phyloP scores from a whole-genome alignment of 1,140 invertebrate genomes.

The Drosophila nigrodunni region DNA sequence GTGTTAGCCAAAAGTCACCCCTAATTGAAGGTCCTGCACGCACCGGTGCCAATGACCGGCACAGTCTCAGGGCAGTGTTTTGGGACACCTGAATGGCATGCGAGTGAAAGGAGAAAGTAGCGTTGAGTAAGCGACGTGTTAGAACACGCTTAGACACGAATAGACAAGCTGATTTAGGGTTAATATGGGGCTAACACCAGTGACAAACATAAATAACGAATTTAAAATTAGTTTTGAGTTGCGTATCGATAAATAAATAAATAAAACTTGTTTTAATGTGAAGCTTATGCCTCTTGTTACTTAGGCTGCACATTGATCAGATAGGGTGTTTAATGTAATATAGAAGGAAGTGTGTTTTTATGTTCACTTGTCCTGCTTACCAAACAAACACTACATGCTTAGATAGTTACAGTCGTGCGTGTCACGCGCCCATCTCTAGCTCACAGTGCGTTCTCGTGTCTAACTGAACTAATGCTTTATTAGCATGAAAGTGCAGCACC shows the following conservation, averaged over 20 bases:
- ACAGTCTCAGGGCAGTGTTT: slow-evolving; percentile 15
- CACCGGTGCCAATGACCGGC: slow-evolving; percentile 42
- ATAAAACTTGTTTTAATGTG: too few relatives aligned
- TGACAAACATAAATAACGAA: too few relatives aligned
- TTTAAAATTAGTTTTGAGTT: too few relatives aligned
- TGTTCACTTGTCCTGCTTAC: too few relatives aligned
- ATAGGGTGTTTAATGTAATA: too few relatives aligned
- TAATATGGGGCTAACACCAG: too few relatives aligned
- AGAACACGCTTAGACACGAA: slow-evolving; percentile 1
- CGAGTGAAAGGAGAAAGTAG: not conserved
- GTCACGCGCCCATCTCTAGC: slow-evolving; percentile 21
- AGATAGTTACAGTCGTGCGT: slow-evolving; percentile 32
- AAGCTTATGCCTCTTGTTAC: too few relatives aligned
- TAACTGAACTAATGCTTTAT: slow-evolving; percentile 50
- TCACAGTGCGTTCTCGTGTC: slow-evolving; percentile 54
- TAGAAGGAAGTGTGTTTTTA: too few relatives aligned
- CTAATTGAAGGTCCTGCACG: slow-evolving; percentile 44
- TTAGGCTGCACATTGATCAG: too few relatives aligned
- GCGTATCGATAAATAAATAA: too few relatives aligned
- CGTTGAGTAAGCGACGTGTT: not conserved
- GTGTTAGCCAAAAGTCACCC: slow-evolving; percentile 49
- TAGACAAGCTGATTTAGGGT: too few relatives aligned
- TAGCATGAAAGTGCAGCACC: slow-evolving; percentile 42
- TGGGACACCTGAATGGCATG: slow-evolving; percentile 21
- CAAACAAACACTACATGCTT: too few relatives aligned